phyloP scores from a whole-genome alignment of 2,888 invertebrate genomes.

The Hesperia comma region DNA sequence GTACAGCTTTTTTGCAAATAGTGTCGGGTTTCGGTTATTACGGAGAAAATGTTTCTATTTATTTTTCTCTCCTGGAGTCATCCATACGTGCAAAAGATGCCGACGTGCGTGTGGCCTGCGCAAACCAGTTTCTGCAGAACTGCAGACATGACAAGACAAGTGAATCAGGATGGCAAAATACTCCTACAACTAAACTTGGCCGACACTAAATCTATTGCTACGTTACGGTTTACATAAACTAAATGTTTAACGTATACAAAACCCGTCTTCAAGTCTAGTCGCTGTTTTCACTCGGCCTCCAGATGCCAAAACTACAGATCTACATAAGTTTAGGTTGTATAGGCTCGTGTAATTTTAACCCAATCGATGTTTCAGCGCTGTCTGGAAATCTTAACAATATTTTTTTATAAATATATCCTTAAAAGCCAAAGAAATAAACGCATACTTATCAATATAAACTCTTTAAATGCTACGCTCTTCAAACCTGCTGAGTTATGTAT shows the following conservation, averaged over 20 bases:
- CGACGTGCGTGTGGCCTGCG: conserved; percentile 24
- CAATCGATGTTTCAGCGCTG: conserved; percentile 13
- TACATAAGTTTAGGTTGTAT: conserved; percentile 1
- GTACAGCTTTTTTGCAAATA: not conserved
- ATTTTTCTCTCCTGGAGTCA: conserved; percentile 33
- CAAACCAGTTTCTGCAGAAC: conserved; percentile 35
- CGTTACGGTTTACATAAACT: conserved; percentile 28
- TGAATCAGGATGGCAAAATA: conserved; percentile 32
- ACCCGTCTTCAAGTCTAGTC: conserved; percentile 13
- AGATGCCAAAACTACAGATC: conserved; percentile 18
- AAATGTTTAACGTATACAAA: conserved; percentile 31
- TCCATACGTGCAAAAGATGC: conserved; percentile 26
- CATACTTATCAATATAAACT: no score
- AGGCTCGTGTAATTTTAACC: not conserved
- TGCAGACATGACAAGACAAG: conserved; percentile 35
- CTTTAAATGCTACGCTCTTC: no score
- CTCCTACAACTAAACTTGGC: conserved; percentile 20
- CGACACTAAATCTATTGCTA: conserved; percentile 27
- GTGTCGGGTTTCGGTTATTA: conserved; percentile 28
- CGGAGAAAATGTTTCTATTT: conserved; percentile 30
- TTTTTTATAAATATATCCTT: no score
- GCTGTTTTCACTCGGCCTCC: conserved; percentile 12
- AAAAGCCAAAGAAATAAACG: no score
- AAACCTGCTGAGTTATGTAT: no score
- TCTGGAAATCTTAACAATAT: no score